phyloP scores from a whole-genome alignment of 2,113 vertebrate species.

The Stegostoma tigrinum region DNA sequence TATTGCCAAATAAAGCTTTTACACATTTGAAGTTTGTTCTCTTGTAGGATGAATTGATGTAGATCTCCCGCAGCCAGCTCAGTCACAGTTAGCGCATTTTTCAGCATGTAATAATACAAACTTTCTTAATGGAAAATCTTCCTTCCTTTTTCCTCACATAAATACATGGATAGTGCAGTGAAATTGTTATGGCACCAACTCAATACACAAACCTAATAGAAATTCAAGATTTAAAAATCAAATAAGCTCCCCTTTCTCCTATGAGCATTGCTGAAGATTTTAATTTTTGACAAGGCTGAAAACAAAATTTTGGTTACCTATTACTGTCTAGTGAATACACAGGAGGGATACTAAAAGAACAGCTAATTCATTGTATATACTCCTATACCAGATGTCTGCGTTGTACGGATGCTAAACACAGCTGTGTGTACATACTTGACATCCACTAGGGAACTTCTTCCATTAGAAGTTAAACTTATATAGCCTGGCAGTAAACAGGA shows the following conservation, averaged over 20 bases:
- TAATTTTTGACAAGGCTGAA: background rate
- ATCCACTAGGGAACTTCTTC: background rate
- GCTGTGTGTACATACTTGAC: background rate
- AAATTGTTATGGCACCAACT: background rate
- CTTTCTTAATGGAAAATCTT: background rate
- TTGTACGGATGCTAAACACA: slow-evolving; percentile 24
- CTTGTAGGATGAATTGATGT: background rate
- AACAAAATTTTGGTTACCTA: background rate
- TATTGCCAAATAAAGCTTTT: background rate
- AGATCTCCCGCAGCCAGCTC: background rate
- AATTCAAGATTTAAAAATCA: background rate
- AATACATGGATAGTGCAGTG: background rate
- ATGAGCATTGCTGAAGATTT: background rate
- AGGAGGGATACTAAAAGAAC: background rate
- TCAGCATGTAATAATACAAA: background rate
- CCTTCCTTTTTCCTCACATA: background rate
- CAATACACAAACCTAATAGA: background rate
- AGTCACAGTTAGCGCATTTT: background rate
- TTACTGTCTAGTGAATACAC: no score
- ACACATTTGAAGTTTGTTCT: background rate
- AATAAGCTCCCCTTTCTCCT: background rate
- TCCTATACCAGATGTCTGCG: background rate
- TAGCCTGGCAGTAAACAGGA: background rate
- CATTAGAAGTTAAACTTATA: background rate
- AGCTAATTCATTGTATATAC: background rate